phyloP scores from a whole-genome alignment of 2,113 vertebrate genomes.

The Mustela nigripes region DNA sequence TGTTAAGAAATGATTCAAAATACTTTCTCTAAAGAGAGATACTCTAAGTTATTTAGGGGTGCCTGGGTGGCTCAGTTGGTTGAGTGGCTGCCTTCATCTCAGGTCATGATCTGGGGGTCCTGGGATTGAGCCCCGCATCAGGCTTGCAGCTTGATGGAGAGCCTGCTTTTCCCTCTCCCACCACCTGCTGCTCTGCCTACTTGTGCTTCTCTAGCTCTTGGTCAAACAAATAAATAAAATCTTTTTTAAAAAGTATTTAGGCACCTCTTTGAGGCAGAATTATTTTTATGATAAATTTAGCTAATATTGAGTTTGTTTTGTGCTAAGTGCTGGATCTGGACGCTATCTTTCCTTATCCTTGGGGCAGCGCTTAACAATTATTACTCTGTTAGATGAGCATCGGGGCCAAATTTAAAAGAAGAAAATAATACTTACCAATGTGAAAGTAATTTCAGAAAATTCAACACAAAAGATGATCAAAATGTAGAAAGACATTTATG shows the following conservation, averaged over 20 bases:
- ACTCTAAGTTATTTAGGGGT: background rate
- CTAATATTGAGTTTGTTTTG: background rate
- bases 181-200: no score
- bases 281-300: background rate
- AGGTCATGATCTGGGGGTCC: no score
- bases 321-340: background rate
- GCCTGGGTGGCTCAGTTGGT: no score
- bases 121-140: no score
- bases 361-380: background rate
- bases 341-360: background rate
- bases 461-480: background rate
- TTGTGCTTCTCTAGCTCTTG: no score
- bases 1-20: slow-evolving; percentile 12
- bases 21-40: background rate
- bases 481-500: slow-evolving; percentile 43
- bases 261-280: background rate
- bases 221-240: no score
- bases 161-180: no score
- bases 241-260: background rate
- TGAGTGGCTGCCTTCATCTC: no score
- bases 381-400: background rate
- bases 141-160: no score
- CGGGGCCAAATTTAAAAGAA: background rate
- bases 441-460: slow-evolving; percentile 48
- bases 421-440: background rate